Percentiles rank a stretch among this genome's conserved stretches.
Evolutionary conservation across 2,113 vertebrate species (phyloP).

Genomic region (Micronycteris hirsuta): DNA sequence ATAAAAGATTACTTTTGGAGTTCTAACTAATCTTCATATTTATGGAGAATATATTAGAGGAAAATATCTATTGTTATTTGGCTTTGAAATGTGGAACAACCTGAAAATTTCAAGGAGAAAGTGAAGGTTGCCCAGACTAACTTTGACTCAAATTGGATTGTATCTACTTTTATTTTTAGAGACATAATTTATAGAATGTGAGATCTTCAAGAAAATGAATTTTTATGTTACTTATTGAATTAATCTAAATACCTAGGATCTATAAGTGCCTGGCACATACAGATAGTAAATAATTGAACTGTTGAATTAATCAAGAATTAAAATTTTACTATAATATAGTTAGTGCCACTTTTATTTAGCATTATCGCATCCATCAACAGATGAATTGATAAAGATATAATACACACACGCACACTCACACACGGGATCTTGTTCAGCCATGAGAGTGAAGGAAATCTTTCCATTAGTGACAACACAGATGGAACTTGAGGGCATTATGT

Average conservation of each 20-base stretch:
- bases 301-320: background rate
- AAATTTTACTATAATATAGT: background rate
- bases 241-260: background rate
- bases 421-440: background rate
- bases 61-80: background rate
- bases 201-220: background rate
- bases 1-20: background rate
- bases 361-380: background rate
- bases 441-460: background rate
- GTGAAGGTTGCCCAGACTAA: background rate
- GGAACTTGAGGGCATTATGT: background rate
- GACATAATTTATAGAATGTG: background rate
- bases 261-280: background rate
- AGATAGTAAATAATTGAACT: background rate
- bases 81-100: background rate
- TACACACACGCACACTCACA: background rate
- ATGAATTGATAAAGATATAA: background rate
- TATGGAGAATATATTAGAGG: background rate
- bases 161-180: slow-evolving; percentile 8
- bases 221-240: slow-evolving; percentile 23
- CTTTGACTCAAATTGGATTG: background rate
- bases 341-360: background rate
- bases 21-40: background rate
- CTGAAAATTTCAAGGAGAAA: slow-evolving; percentile 10
- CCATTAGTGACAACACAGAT: background rate